These are phyloP conservation scores for Aurelia sp. DNA, from an alignment of 30 jellyfish, hydroid and myxozoan species.

Conservation along the genomic window DNA sequence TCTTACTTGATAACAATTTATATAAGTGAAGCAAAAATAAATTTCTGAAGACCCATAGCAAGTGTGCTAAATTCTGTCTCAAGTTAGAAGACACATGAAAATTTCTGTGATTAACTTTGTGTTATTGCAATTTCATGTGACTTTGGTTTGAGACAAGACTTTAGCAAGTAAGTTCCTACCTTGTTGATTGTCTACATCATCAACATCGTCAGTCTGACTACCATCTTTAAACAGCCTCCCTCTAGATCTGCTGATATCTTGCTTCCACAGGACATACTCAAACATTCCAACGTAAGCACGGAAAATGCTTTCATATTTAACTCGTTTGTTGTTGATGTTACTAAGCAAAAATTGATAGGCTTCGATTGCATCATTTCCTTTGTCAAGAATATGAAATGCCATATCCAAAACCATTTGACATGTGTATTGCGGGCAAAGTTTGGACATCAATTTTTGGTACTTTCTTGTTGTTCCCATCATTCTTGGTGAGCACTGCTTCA, in stretches of 20 bases:
- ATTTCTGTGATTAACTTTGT: too few species aligned
- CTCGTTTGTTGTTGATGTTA: slow-evolving; percentile 19
- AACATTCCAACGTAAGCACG: slow-evolving; percentile 61
- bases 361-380: slow-evolving; percentile 40
- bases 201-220: neutral
- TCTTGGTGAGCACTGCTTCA: slow-evolving; percentile 40
- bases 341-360: slow-evolving; percentile 46
- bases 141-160: too few species aligned
- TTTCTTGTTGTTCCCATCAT: slow-evolving; percentile 49
- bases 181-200: slow-evolving; percentile 4
- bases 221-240: neutral
- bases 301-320: slow-evolving; percentile 26
- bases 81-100: too few species aligned
- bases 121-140: too few species aligned
- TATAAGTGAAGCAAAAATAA: too few species aligned
- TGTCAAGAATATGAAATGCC: slow-evolving; percentile 40
- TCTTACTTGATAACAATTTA: too few species aligned
- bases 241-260: neutral
- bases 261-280: slow-evolving; percentile 56
- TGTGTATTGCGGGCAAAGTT: slow-evolving; percentile 53
- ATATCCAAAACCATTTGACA: slow-evolving; percentile 42
- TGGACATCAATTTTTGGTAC: slow-evolving; percentile 41
- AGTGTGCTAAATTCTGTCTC: too few species aligned
- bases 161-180: too few species aligned
- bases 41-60: too few species aligned